A percentile compares a stretch with the other conserved stretches of the same genome.
phyloP scores from a whole-genome alignment of 2,888 invertebrate genomes.

The Platerodrilus igneus region DNA sequence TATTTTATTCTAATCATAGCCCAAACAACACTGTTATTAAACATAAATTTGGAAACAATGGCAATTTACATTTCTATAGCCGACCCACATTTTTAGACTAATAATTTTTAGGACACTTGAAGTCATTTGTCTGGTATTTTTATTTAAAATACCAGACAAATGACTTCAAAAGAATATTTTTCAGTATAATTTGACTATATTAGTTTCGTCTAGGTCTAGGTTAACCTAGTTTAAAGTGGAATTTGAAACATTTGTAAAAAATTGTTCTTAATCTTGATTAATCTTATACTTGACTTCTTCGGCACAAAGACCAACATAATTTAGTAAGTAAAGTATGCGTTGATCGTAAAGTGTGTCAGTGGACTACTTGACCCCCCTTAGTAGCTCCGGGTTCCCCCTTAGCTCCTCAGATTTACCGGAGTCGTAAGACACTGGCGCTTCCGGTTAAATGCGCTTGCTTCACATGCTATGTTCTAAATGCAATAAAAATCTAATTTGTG shows the following conservation, averaged over 20 bases:
- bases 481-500: too few relatives aligned
- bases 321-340: conserved; percentile 30
- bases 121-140: conserved; percentile 19
- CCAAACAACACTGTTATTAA: conserved; percentile 12
- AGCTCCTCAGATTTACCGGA: conserved; percentile 32
- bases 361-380: conserved; percentile 40
- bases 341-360: conserved; percentile 43
- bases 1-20: conserved; percentile 22
- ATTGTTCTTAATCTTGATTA: conserved; percentile 17
- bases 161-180: too few relatives aligned
- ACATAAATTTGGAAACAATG: conserved; percentile 20
- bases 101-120: conserved; percentile 6
- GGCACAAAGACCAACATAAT: conserved; percentile 23
- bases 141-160: too few relatives aligned
- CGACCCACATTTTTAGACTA: conserved; percentile 21
- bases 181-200: conserved; percentile 10
- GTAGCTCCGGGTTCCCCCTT: conserved; percentile 36
- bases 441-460: too few relatives aligned
- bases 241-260: too few relatives aligned
- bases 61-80: conserved; percentile 18
- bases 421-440: conserved; percentile 39
- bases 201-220: conserved; percentile 9
- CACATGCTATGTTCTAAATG: too few relatives aligned
- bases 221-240: too few relatives aligned
- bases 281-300: conserved; percentile 25